These are phyloP conservation scores for Porites rus DNA, from an alignment of 92 coral and sea anemone species.

Conservation along the genomic window DNA sequence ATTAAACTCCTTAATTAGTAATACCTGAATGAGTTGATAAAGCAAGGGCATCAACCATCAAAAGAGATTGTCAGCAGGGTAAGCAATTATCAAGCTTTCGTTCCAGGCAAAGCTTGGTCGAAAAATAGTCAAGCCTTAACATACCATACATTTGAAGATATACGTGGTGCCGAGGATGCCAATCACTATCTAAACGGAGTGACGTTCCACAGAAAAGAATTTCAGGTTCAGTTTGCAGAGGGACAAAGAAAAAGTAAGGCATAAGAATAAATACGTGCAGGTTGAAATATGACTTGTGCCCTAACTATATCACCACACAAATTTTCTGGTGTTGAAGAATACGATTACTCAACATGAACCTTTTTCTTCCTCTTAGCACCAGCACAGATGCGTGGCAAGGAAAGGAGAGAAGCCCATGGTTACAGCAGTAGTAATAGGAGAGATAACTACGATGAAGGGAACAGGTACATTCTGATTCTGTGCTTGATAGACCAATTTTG, in stretches of 20 bases:
- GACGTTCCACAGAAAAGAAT: conserved; percentile 85
- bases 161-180: conserved; percentile 99
- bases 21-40: background rate
- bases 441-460: conserved; percentile 41
- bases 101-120: conserved; percentile 51
- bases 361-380: conserved; percentile 71
- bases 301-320: too few relatives aligned
- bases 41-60: background rate
- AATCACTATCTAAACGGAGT: conserved; percentile 92
- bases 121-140: conserved; percentile 85
- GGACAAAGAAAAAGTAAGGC: conserved; percentile 98
- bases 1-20: too few relatives aligned
- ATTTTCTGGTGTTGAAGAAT: background rate
- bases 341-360: background rate
- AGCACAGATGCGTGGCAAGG: conserved; percentile 82
- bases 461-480: conserved; percentile 24
- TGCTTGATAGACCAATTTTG: background rate
- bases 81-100: conserved; percentile 22
- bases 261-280: too few relatives aligned
- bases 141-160: conserved; percentile 95
- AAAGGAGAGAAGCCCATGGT: conserved; percentile 58
- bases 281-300: too few relatives aligned
- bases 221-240: conserved; percentile 99
- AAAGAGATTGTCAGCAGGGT: background rate
- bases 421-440: conserved; percentile 62